Percentiles rank a stretch among this genome's conserved stretches.
These are phyloP conservation scores for Campylomormyrus numenius DNA, from an alignment of 2,113 vertebrate species.

Conservation along the genomic window DNA sequence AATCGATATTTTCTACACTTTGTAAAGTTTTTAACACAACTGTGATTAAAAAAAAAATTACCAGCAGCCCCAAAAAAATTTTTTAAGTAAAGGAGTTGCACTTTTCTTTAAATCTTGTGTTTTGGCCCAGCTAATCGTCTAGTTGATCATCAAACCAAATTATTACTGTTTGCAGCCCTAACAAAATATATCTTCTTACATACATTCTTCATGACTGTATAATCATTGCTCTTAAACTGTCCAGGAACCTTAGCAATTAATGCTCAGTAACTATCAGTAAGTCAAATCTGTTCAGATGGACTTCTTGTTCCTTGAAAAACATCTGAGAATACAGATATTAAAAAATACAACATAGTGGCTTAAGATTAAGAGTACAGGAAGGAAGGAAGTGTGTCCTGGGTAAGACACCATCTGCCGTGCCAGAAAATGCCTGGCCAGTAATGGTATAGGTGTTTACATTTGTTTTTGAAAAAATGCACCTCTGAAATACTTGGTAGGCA, in stretches of 20 bases:
- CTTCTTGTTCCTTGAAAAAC: background rate
- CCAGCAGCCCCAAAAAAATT: background rate
- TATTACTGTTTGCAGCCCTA: background rate
- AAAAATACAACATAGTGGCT: background rate
- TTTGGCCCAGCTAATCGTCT: background rate
- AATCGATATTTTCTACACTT: background rate
- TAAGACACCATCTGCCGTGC: background rate
- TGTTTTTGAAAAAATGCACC: background rate
- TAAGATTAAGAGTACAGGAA: background rate
- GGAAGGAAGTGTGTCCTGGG: background rate
- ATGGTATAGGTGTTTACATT: background rate
- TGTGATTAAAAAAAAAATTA: background rate
- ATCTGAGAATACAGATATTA: background rate
- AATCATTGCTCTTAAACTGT: background rate
- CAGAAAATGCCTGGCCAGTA: background rate
- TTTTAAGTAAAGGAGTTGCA: background rate
- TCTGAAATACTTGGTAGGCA: background rate
- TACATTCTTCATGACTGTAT: background rate
- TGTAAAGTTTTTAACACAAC: background rate
- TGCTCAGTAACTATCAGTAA: background rate
- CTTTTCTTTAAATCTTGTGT: background rate
- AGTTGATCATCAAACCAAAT: background rate
- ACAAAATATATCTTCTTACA: background rate
- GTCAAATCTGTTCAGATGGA: background rate
- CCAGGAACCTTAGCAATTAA: background rate